A percentile compares a stretch with the other conserved stretches of the same genome.
Conservation (phyloP, 2,888 invertebrate genomes). For the Synanthedon tipuliformis region DNA sequence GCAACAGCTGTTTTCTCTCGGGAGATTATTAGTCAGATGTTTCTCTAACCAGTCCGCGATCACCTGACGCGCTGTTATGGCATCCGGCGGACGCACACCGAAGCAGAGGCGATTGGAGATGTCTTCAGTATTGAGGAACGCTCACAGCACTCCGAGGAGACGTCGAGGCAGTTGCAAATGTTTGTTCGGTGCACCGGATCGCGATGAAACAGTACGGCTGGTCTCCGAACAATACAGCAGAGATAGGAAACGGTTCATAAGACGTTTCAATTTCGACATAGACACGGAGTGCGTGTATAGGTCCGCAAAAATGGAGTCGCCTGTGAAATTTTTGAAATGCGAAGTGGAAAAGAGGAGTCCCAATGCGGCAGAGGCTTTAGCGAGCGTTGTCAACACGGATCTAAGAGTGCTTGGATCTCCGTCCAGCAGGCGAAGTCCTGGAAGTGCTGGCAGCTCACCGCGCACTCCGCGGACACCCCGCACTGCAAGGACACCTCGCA, state of each 20-base stretch:
- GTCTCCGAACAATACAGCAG: constrained; percentile 70
- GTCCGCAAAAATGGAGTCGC: constrained; percentile 49
- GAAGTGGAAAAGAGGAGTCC: constrained; percentile 56
- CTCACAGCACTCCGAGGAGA: constrained; percentile 46
- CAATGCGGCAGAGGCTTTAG: constrained; percentile 45
- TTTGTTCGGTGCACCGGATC: constrained; percentile 71
- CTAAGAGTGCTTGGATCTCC: constrained; percentile 52
- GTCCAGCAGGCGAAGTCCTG: constrained; percentile 36
- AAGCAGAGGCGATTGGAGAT: constrained; percentile 58
- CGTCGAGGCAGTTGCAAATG: constrained; percentile 67
- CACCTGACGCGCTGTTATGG: constrained; percentile 60
- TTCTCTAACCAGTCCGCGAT: constrained; percentile 57
- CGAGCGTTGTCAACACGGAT: constrained; percentile 55
- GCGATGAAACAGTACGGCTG: constrained; percentile 69
- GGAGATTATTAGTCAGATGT: constrained; percentile 68
- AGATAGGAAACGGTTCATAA: constrained; percentile 69
- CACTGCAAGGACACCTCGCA: constrained; percentile 47
- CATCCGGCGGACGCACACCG: constrained; percentile 60
- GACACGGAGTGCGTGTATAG: constrained; percentile 55
- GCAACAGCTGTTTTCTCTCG: constrained; percentile 67
- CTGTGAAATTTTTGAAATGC: constrained; percentile 42
- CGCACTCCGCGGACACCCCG: constrained; percentile 38
- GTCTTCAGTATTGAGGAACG: constrained; percentile 36
- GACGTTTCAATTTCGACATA: constrained; percentile 72
- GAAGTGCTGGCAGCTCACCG: constrained; percentile 39